These are phyloP conservation scores for Perizoma flavofasciatum DNA, from an alignment of 2,888 invertebrate species.

Conservation along the genomic window DNA sequence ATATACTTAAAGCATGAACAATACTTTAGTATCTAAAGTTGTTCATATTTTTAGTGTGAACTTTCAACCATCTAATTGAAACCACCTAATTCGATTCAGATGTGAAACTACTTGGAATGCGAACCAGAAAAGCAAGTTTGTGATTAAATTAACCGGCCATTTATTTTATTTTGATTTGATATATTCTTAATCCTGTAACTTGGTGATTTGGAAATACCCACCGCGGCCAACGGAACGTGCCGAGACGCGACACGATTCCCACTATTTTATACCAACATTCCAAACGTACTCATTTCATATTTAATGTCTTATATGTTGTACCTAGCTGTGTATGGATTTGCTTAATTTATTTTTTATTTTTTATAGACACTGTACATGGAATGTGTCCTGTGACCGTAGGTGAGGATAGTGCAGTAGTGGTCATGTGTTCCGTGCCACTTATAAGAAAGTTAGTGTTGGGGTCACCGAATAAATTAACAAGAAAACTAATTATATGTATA, in stretches of 20 bases:
- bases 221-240: background rate
- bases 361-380: background rate
- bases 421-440: no score
- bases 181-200: background rate
- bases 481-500: background rate
- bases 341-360: no score
- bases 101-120: no score
- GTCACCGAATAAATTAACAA: slow-evolving; percentile 6
- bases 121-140: slow-evolving; percentile 2
- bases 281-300: no score
- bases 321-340: no score
- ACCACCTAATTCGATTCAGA: no score
- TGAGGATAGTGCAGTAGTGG: no score
- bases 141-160: background rate
- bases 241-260: background rate
- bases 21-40: no score
- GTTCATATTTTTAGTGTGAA: background rate
- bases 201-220: slow-evolving; percentile 4
- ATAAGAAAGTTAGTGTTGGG: background rate
- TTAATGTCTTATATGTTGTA: no score
- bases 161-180: background rate
- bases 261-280: no score
- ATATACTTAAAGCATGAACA: no score
- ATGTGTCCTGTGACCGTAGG: no score
- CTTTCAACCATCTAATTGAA: background rate